These are phyloP conservation scores for Horisme vitalbata DNA, from an alignment of 2,888 invertebrate species.

Conservation along the genomic window DNA sequence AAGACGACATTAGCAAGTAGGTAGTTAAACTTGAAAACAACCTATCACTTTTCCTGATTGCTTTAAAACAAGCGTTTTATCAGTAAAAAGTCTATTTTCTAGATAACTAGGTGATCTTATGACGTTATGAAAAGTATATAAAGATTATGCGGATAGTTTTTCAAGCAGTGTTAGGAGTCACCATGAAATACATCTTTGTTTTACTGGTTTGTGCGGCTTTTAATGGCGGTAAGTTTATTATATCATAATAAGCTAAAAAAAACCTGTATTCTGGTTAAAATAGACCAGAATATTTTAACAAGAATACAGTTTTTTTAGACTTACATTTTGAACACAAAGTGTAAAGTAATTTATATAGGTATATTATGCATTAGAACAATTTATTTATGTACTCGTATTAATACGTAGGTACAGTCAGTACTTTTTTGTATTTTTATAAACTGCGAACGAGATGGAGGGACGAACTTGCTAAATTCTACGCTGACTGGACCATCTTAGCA, in stretches of 20 bases:
- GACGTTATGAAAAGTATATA: constrained; percentile 23
- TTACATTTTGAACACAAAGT: too few species aligned
- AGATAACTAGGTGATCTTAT: constrained; percentile 33
- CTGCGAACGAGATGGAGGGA: too few species aligned
- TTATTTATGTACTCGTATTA: too few species aligned
- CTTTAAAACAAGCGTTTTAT: constrained; percentile 41
- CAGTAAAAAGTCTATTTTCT: constrained; percentile 35
- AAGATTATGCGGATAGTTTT: constrained; percentile 16
- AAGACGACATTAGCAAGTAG: too few species aligned
- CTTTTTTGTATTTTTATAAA: too few species aligned
- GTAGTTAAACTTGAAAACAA: constrained; percentile 2
- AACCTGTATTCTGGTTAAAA: not conserved
- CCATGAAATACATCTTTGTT: constrained; percentile 24
- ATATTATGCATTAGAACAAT: too few species aligned
- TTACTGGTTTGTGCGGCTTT: constrained; percentile 24
- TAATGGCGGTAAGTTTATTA: constrained; percentile 31
- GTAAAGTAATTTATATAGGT: too few species aligned
- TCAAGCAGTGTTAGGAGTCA: not conserved
- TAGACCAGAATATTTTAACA: too few species aligned
- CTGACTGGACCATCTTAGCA: too few species aligned
- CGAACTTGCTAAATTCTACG: too few species aligned
- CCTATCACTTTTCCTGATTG: constrained; percentile 26
- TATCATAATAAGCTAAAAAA: not conserved
- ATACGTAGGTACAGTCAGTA: too few species aligned
- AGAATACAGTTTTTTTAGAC: too few species aligned